These are phyloP conservation scores for Apostichopus californicus DNA, from an alignment of 35 echinoderm and acorn worm genomes.

Conservation along the genomic window DNA sequence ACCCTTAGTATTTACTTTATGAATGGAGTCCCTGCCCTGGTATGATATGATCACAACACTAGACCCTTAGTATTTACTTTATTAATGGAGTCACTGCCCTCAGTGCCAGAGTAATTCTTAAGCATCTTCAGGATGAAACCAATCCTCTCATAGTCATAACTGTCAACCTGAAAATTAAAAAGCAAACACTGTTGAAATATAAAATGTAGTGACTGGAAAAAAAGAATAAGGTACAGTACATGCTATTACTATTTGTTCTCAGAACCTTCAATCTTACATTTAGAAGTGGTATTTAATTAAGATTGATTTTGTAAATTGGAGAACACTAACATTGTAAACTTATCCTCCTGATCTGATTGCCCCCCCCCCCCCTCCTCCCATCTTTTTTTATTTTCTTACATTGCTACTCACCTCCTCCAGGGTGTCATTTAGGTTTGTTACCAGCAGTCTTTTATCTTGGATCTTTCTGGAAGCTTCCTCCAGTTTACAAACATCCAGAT, in stretches of 20 bases:
- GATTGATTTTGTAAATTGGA: too few relatives aligned
- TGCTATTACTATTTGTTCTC: too few relatives aligned
- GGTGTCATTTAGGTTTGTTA: slow-evolving; percentile 45
- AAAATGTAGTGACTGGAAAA: background rate
- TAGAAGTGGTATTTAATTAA: too few relatives aligned
- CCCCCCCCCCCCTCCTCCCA: background rate
- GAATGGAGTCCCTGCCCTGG: too few relatives aligned
- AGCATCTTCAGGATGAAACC: slow-evolving; percentile 67
- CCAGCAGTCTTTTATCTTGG: slow-evolving; percentile 32
- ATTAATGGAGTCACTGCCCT: slow-evolving; percentile 37
- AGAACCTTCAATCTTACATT: too few relatives aligned
- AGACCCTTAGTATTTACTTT: slow-evolving; percentile 23
- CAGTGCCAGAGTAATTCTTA: background rate
- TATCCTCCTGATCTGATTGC: too few relatives aligned
- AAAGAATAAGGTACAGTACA: too few relatives aligned
- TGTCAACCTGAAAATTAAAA: slow-evolving; percentile 69
- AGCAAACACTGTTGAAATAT: background rate
- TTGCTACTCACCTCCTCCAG: slow-evolving; percentile 7
- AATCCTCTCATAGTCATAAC: slow-evolving; percentile 86
- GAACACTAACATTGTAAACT: too few relatives aligned
- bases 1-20: too few relatives aligned
- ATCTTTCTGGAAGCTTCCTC: slow-evolving; percentile 25
- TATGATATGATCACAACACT: too few relatives aligned
- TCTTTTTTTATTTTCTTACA: background rate
- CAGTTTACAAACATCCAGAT: slow-evolving; percentile 2